phyloP scores from a whole-genome alignment of 1,140 invertebrate species.

The Probaryconus sp. region DNA sequence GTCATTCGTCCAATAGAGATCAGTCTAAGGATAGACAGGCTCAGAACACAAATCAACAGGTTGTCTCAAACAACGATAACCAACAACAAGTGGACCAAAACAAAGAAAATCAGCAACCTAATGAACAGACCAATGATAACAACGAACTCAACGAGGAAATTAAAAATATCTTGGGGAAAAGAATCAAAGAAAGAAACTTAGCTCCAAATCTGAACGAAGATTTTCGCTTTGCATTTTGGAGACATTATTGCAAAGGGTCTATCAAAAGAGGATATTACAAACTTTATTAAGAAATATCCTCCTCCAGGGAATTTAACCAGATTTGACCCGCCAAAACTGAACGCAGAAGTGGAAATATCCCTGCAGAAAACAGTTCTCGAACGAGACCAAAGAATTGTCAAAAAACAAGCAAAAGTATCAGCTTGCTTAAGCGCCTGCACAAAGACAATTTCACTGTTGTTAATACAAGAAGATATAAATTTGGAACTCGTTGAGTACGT shows the following conservation, averaged over 20 bases:
- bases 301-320: constrained; percentile 21
- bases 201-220: constrained; percentile 26
- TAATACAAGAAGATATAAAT: not conserved
- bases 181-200: constrained; percentile 8
- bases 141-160: no score
- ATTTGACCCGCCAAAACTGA: constrained; percentile 45
- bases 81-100: no score
- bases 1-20: no score
- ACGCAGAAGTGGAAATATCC: constrained; percentile 28
- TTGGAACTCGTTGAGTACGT: constrained; percentile 29
- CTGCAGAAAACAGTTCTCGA: constrained; percentile 31
- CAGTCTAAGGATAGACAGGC: no score
- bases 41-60: no score
- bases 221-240: constrained; percentile 18
- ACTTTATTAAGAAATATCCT: constrained; percentile 27
- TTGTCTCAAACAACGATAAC: no score
- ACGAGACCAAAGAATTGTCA: constrained; percentile 36
- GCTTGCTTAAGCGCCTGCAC: constrained; percentile 22
- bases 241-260: constrained; percentile 35
- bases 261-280: constrained; percentile 19
- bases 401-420: constrained; percentile 45
- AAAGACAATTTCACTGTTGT: constrained; percentile 2
- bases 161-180: constrained; percentile 8
- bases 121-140: no score
- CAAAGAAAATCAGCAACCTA: no score